Evolutionary conservation across 2,113 vertebrate genomes (phyloP), one percentile per base, ranked within the genome.

Genomic region (Strix aluco): DNA sequence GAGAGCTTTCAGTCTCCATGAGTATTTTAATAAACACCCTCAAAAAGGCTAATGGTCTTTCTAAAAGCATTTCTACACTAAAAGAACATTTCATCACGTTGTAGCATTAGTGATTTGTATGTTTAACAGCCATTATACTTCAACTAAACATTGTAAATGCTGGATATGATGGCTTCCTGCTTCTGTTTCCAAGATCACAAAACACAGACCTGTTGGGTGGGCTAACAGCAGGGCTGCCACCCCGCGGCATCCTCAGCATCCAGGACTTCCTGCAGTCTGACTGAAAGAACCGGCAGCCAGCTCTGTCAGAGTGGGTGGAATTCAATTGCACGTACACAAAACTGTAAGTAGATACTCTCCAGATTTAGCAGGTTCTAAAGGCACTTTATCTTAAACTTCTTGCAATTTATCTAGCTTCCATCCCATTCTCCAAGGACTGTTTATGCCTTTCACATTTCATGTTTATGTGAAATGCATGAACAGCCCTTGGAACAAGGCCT

Each of bases 401-500:
- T 26, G 36, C 58, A 85, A 88, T 82, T 44, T 65, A 30, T 94
- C 70, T 90, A 70, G 49, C 81, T 92, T 73, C 30, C 22, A 47
- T 34, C 52, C 81, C 42, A 34, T 61, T 70, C 74, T 82, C 66
- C 92, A 97, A 94, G 92, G 90, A 77, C 78, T 94, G 78, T 88
- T 93, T 94, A 91, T n/a, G 90, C 34, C 26, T 72, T 65, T 91
- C 89, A 69, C 44, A 54, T 94, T 92, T 91, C 9, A 15, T 69
- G 87, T 85, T 92, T 87, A 94, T 6, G 17, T 18, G 27, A 93
- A 77, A 95, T 1, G 49, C 25, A 75, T 38, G 72, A 92, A 95
- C 54, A 96, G 84, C 44, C 89, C 84, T 77, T 77, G 71, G 54
- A 70, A 93, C 40, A 70, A 91, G 61, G 89, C 70, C 70, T 87